Conservation (phyloP, 2,888 invertebrate species). For the Cataglyphis livida region DNA sequence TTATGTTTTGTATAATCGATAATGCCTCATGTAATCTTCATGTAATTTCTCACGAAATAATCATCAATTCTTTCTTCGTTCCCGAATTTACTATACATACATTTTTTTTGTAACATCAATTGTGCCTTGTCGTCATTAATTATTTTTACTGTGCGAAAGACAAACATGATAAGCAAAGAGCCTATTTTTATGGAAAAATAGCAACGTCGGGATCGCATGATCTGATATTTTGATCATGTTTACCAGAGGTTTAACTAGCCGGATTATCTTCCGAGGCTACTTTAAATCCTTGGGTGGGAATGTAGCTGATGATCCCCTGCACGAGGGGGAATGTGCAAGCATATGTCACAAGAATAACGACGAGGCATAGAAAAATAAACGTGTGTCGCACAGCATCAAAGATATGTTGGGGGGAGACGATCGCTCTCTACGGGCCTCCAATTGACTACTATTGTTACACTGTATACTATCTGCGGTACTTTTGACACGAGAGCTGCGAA, state of each 20-base stretch:
- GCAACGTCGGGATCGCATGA: slow-evolving; percentile 45
- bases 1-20: not conserved
- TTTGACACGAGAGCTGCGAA: slow-evolving; percentile 72
- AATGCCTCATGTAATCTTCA: not conserved
- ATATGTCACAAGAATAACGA: slow-evolving; percentile 71
- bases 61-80: not conserved
- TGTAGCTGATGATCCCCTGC: slow-evolving; percentile 50
- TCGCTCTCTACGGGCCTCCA: slow-evolving; percentile 71
- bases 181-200: slow-evolving; percentile 62
- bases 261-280: slow-evolving; percentile 82
- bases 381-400: slow-evolving; percentile 42
- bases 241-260: slow-evolving; percentile 79
- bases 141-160: slow-evolving; percentile 68
- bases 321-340: slow-evolving; percentile 47
- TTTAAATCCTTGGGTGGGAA: slow-evolving; percentile 77
- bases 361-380: slow-evolving; percentile 66
- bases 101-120: slow-evolving; percentile 5
- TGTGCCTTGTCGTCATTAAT: slow-evolving; percentile 50
- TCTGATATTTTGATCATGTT: slow-evolving; percentile 83
- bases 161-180: slow-evolving; percentile 58
- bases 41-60: slow-evolving; percentile 37
- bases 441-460: slow-evolving; percentile 81
- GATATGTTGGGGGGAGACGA: slow-evolving; percentile 48
- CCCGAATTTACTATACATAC: slow-evolving; percentile 6
- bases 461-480: slow-evolving; percentile 76